Evolutionary conservation across 2,888 invertebrate species (phyloP).

Genomic region (Cancer borealis): DNA sequence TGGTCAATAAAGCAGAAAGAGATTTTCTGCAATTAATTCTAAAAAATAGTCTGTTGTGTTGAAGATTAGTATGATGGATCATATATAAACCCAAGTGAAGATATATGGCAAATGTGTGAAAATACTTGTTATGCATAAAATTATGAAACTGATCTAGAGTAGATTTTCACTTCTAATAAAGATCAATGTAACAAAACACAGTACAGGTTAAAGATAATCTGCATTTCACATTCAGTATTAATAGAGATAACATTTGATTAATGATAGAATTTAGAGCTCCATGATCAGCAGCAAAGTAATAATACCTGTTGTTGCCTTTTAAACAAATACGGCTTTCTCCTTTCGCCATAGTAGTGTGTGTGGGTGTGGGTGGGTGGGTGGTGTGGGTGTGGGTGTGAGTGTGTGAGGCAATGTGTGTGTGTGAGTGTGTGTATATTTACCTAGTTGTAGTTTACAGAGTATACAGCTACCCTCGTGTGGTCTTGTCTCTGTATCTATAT

Average conservation of each 20-base stretch:
- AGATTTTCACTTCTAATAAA: too few species aligned
- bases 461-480: too few species aligned
- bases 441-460: too few species aligned
- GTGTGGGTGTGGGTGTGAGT: too few species aligned
- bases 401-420: too few species aligned
- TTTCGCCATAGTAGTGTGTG: not conserved
- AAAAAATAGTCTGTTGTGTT: not conserved
- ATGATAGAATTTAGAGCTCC: not conserved
- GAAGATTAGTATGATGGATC: not conserved
- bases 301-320: not conserved
- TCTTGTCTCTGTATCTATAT: too few species aligned
- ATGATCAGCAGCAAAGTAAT: not conserved
- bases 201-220: not conserved
- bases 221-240: not conserved
- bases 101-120: too few species aligned
- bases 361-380: not conserved
- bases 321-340: not conserved
- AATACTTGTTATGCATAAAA: too few species aligned
- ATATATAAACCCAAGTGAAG: too few species aligned
- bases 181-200: too few species aligned
- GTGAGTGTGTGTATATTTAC: too few species aligned
- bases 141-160: too few species aligned
- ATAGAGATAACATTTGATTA: not conserved
- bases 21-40: not conserved
- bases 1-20: not conserved